phyloP scores from a whole-genome alignment of 2,113 vertebrate species.

The Blennius ocellaris region DNA sequence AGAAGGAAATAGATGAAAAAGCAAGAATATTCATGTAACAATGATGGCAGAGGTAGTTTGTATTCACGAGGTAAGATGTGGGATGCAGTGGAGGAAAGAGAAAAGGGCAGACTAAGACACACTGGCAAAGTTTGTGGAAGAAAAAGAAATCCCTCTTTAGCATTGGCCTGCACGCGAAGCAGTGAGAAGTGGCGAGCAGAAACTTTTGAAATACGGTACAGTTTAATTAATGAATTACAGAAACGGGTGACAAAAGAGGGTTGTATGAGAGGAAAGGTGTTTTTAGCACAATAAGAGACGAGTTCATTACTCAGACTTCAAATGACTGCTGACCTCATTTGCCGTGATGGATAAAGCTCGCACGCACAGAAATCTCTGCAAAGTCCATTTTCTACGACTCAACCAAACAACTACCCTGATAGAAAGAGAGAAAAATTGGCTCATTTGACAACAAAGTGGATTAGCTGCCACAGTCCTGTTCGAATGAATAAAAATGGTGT shows the following conservation, averaged over 20 bases:
- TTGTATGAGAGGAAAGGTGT: background rate
- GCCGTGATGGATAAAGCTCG: background rate
- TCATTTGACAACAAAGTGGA: slow-evolving; percentile 16
- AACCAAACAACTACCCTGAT: background rate
- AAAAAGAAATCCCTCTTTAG: background rate
- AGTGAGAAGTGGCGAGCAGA: background rate
- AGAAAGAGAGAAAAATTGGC: slow-evolving; percentile 32
- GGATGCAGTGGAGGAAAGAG: background rate
- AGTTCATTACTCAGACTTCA: background rate
- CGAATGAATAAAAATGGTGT: too few relatives aligned
- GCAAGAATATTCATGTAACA: too few relatives aligned
- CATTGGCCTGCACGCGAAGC: too few relatives aligned
- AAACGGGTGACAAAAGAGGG: background rate
- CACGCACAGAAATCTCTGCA: background rate
- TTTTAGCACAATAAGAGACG: background rate
- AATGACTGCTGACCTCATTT: slow-evolving; percentile 25
- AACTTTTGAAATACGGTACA: background rate
- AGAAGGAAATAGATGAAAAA: too few relatives aligned
- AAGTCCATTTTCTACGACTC: slow-evolving; percentile 25
- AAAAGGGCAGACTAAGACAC: background rate
- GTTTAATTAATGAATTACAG: background rate
- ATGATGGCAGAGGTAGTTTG: background rate
- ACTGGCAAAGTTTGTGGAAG: background rate
- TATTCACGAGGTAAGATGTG: background rate
- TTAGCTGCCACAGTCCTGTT: too few relatives aligned